Conservation (phyloP, 2,797 vertebrate species). For the Spondyliosoma cantharus region DNA sequence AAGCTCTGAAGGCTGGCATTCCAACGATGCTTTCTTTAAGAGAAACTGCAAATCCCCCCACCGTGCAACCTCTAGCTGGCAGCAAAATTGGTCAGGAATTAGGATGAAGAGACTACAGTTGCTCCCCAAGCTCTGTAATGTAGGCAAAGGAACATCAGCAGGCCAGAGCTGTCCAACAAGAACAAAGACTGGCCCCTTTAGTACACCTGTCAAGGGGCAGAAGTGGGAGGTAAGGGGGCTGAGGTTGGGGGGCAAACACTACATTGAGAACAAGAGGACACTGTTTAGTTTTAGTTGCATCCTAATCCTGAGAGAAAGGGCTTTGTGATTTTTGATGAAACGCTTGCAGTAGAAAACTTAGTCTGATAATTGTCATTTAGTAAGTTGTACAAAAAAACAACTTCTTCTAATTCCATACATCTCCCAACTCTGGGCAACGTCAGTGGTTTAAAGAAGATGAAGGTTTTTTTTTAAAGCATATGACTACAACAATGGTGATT, state of each 20-base stretch:
- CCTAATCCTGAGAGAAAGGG: conserved; percentile 68
- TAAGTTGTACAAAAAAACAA: conserved; percentile 16
- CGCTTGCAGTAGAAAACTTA: conserved; percentile 40
- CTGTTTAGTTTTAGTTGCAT: conserved; percentile 67
- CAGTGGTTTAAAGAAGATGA: background rate
- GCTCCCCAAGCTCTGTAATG: conserved; percentile 42
- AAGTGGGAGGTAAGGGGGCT: conserved; percentile 61
- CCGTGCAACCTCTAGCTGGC: conserved; percentile 63
- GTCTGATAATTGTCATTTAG: conserved; percentile 41
- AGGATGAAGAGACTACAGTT: conserved; percentile 50
- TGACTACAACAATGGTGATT: background rate
- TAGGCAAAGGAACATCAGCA: conserved; percentile 55
- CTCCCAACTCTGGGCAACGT: background rate
- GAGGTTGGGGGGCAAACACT: conserved; percentile 38
- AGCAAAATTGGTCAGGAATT: conserved; percentile 66
- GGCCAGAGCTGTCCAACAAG: conserved; percentile 48
- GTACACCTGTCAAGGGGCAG: conserved; percentile 76
- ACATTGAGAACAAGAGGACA: conserved; percentile 66
- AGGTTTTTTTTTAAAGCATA: background rate
- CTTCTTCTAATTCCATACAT: background rate
- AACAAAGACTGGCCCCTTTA: conserved; percentile 56
- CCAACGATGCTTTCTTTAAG: conserved; percentile 82
- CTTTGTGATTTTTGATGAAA: conserved; percentile 52
- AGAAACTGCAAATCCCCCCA: conserved; percentile 75
- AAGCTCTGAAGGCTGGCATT: conserved; percentile 80